Evolutionary conservation across 2,113 vertebrate species (phyloP), one percentile per base, ranked within the genome.

Genomic region (Regulus satrapa): DNA sequence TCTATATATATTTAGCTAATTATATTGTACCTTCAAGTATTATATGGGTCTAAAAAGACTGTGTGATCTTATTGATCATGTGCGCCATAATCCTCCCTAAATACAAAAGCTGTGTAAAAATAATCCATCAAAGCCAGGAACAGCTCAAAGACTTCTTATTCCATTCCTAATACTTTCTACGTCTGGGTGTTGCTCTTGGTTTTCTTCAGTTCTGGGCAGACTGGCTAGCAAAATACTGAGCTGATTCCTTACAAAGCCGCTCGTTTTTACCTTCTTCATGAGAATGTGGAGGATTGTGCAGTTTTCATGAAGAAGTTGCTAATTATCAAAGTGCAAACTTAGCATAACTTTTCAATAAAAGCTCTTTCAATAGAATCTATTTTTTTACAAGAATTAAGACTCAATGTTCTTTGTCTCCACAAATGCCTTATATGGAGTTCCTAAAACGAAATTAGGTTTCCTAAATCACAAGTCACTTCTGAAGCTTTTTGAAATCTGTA

Each of bases 101-200:
- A 95, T 56, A 92, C 51, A 94, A 95, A 96, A 88, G 69, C 87
- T 90, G 58, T 94, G 88, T 86, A 90, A 96, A 97, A 96, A 96
- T 92, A 97, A 96, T 95, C 88, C 86, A 89, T 48, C 62, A 91
- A 93, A 95, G 24, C 61, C 51, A 88, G 66, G 62, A 95, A 91
- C 77, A 92, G 45, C 64, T 94, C n/a, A n/a, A 92, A 95, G 95
- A 20, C 59, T 92, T 92, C 63, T 97, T 94, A 69, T 75, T 95
- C 81, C 41, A 78, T 40, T 12, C 24, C 8, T 94, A 88, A 95
- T 71, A 71, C 41, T 81, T 79, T 78, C 54, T 73, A 68, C 67
- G 55, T 36, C 88, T 82, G 49, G 12, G 69, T 91, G n/a, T n/a
- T n/a, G n/a, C n/a, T n/a, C n/a, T 75, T 82, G 73, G 64, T 77